These are phyloP conservation scores for Corythaeola cristata DNA, from an alignment of 2,113 vertebrate genomes.

Conservation along the genomic window DNA sequence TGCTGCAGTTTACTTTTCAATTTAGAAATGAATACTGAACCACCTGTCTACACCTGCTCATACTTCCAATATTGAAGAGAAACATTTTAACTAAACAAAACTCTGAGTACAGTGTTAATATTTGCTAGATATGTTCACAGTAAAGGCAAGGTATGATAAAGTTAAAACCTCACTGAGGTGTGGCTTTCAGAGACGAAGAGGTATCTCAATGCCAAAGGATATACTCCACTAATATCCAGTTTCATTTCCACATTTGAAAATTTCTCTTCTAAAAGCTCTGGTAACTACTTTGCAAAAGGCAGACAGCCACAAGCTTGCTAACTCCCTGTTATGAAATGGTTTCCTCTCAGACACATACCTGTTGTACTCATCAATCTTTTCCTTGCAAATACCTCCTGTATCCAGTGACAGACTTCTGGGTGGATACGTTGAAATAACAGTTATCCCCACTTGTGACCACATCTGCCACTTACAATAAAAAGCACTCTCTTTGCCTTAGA, in stretches of 20 bases:
- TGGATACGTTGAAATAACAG: neutral
- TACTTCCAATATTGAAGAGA: neutral
- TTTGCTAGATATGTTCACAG: neutral
- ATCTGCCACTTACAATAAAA: neutral
- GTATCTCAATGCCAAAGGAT: neutral
- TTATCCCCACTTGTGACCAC: neutral
- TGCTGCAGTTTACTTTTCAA: neutral
- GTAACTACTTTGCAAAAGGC: neutral
- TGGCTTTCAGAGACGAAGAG: neutral
- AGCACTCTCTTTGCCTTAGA: neutral
- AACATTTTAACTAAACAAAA: neutral
- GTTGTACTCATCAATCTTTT: neutral
- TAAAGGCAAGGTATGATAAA: neutral
- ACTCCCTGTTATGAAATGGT: neutral
- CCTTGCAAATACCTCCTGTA: neutral
- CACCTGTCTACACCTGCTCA: accelerated
- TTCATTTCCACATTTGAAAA: neutral
- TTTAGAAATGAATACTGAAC: neutral
- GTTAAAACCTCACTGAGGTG: neutral
- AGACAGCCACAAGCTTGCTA: neutral
- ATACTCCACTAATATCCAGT: neutral
- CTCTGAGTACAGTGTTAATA: neutral
- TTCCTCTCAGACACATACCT: neutral
- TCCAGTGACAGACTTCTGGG: neutral
- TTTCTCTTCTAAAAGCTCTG: neutral